Evolutionary conservation across 2,113 vertebrate species (phyloP).

Genomic region (Limanda limanda): DNA sequence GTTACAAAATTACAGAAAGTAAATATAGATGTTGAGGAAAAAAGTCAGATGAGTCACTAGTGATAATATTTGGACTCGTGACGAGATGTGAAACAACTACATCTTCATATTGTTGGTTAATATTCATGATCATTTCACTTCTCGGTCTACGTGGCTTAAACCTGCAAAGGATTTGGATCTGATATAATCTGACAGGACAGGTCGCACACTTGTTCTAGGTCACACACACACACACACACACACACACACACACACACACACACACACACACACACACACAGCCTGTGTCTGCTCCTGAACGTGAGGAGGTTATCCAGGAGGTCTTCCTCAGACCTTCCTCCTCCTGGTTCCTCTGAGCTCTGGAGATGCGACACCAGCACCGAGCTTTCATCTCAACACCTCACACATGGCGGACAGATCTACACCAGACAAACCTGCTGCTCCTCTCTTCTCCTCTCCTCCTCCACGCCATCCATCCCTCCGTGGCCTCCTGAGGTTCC

Average conservation of each 20-base stretch:
- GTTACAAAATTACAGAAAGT: too few species aligned
- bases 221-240: constrained; percentile 2
- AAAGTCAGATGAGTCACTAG: too few species aligned
- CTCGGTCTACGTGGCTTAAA: constrained; percentile 1
- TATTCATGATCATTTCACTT: background rate
- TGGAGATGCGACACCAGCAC: constrained; percentile 39
- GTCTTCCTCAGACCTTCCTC: constrained; percentile 3
- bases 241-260: background rate
- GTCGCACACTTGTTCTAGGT: constrained; percentile 49
- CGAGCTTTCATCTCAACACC: background rate
- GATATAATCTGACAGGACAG: constrained; percentile 70
- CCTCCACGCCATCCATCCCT: background rate
- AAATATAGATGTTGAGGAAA: too few species aligned
- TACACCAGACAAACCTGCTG: too few species aligned
- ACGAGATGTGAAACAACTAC: background rate
- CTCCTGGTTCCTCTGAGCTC: constrained; percentile 17
- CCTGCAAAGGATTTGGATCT: constrained; percentile 61
- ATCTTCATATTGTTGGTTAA: background rate
- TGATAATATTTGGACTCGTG: too few species aligned
- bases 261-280: background rate
- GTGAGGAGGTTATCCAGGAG: background rate
- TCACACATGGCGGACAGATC: background rate
- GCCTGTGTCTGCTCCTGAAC: background rate
- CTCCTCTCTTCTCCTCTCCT: background rate
- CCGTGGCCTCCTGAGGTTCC: constrained; percentile 15